These are phyloP conservation scores for Spea multiplicata DNA, from an alignment of 2,113 vertebrate species.

Conservation along the genomic window DNA sequence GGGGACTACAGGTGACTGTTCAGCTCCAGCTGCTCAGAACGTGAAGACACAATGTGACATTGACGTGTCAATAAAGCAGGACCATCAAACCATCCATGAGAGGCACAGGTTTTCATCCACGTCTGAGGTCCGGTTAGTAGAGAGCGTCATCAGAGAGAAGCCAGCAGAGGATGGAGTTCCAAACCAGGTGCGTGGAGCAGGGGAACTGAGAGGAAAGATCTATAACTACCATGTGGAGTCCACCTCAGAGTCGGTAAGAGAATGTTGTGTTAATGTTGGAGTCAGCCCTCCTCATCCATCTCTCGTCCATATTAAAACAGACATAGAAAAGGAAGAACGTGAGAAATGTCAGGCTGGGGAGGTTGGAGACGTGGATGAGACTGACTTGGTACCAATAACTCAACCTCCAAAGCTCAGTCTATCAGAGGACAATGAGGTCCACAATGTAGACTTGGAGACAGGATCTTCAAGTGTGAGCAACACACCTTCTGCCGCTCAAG, in stretches of 20 bases:
- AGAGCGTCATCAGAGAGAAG: conserved; percentile 64
- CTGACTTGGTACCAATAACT: neutral
- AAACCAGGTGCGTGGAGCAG: accelerated
- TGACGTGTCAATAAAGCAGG: conserved; percentile 65
- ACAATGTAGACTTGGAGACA: neutral
- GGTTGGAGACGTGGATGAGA: neutral
- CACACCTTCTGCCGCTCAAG: neutral
- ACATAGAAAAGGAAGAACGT: neutral
- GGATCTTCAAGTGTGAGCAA: neutral
- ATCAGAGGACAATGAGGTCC: neutral
- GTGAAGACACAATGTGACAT: conserved; percentile 65
- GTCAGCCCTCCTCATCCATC: neutral
- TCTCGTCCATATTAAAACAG: neutral
- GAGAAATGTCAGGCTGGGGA: neutral
- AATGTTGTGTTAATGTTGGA: neutral
- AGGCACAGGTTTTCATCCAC: conserved; percentile 78
- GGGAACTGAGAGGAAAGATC: conserved; percentile 73
- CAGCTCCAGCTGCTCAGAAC: conserved; percentile 49
- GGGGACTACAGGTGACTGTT: conserved; percentile 18
- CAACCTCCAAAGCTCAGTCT: neutral
- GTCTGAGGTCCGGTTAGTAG: conserved; percentile 75
- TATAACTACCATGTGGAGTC: conserved; percentile 81
- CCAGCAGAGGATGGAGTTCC: conserved; percentile 39
- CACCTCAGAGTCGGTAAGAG: conserved; percentile 63
- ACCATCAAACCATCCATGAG: conserved; percentile 50